These are phyloP conservation scores for Ophioninae sp. DNA, from an alignment of 2,888 invertebrate species.

Conservation along the genomic window DNA sequence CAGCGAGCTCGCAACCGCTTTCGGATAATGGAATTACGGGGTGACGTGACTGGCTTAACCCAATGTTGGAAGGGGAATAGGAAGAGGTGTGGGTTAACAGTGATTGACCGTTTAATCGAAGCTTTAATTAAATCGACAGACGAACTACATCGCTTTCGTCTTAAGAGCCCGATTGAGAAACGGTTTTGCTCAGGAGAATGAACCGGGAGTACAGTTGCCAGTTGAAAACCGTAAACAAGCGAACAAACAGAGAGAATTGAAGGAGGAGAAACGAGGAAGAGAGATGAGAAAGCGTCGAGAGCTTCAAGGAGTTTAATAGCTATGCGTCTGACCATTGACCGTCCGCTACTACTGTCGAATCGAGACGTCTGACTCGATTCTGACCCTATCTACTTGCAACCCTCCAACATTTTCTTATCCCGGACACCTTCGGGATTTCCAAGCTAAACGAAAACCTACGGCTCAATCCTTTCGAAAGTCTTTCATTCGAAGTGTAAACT, in stretches of 20 bases:
- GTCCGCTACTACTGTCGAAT: slow-evolving; percentile 61
- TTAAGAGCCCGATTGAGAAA: slow-evolving; percentile 62
- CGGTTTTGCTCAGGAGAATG: slow-evolving; percentile 3
- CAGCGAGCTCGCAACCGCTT: slow-evolving; percentile 29
- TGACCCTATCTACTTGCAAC: background rate
- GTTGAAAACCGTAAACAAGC: slow-evolving; percentile 21
- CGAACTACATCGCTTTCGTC: slow-evolving; percentile 66
- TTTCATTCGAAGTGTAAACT: background rate
- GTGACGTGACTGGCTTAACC: slow-evolving; percentile 66
- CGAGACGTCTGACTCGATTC: slow-evolving; percentile 26
- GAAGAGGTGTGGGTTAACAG: slow-evolving; percentile 66
- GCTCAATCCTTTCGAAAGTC: background rate
- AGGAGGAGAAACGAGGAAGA: slow-evolving; percentile 14
- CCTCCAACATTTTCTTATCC: background rate
- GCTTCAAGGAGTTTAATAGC: slow-evolving; percentile 43
- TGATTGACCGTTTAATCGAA: slow-evolving; percentile 78
- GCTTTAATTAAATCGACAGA: slow-evolving; percentile 75
- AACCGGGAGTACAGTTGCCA: slow-evolving; percentile 16
- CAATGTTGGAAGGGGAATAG: background rate
- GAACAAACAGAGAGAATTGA: slow-evolving; percentile 5
- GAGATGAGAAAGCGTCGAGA: background rate
- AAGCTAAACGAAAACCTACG: background rate
- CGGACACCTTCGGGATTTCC: background rate
- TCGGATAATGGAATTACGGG: slow-evolving; percentile 67
- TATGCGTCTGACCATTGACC: slow-evolving; percentile 64